Evolutionary conservation across 2,797 vertebrate species (phyloP).

Genomic region (Acanthurus leucopareius): DNA sequence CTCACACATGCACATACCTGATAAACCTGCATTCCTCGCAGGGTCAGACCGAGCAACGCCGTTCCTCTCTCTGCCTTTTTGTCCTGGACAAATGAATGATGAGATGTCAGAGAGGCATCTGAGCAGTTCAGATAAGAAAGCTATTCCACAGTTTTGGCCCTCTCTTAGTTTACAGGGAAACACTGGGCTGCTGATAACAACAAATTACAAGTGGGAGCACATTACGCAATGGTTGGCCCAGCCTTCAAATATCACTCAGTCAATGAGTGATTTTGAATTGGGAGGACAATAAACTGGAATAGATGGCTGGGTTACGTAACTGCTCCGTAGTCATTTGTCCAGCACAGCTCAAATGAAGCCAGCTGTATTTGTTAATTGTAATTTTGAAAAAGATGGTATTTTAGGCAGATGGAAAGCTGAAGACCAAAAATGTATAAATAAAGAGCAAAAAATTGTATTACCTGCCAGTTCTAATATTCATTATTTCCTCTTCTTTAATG

Average conservation of each 20-base stretch:
- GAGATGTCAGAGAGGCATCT: conserved; percentile 76
- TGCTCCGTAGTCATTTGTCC: conserved; percentile 27
- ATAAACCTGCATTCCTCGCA: conserved; percentile 94
- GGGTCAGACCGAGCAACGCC: conserved; percentile 91
- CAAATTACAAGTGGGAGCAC: conserved; percentile 55
- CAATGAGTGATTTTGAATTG: conserved; percentile 49
- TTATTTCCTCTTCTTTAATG: not conserved
- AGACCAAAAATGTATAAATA: conserved; percentile 17
- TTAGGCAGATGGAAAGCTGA: not conserved
- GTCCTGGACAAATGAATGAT: conserved; percentile 86
- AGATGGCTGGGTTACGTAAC: conserved; percentile 53
- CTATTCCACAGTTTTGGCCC: conserved; percentile 48
- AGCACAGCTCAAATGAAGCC: conserved; percentile 31
- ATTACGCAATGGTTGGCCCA: conserved; percentile 57
- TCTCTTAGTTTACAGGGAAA: conserved; percentile 35
- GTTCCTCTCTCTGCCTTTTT: conserved; percentile 92
- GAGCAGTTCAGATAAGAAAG: conserved; percentile 75
- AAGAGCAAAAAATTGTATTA: not conserved
- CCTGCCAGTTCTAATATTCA: not conserved
- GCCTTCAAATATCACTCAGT: conserved; percentile 60
- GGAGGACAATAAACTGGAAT: conserved; percentile 57
- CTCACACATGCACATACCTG: conserved; percentile 85
- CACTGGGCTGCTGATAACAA: conserved; percentile 44
- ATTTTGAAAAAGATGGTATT: conserved; percentile 7
- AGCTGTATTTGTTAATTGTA: conserved; percentile 1